These are phyloP conservation scores for Tychaedon coryphoeus DNA, from an alignment of 2,113 vertebrate genomes.

Conservation along the genomic window DNA sequence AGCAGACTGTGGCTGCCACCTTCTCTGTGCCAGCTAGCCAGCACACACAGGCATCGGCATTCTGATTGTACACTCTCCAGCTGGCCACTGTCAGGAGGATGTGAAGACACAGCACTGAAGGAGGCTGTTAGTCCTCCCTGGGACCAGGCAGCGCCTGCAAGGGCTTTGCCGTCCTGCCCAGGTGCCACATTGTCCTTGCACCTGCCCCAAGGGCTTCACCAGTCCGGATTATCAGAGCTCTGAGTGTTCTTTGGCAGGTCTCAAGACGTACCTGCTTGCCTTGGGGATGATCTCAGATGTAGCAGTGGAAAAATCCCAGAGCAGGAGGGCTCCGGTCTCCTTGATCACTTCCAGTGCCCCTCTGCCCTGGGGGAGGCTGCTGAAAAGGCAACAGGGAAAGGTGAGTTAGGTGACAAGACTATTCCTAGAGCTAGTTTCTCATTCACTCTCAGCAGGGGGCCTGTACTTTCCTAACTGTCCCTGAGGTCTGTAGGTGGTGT, in stretches of 20 bases:
- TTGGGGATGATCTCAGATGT: slow-evolving; percentile 62
- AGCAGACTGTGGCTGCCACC: slow-evolving; percentile 1
- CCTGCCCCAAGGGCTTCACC: not conserved
- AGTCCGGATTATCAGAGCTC: not conserved
- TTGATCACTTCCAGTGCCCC: slow-evolving; percentile 57
- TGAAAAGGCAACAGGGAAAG: slow-evolving; percentile 56
- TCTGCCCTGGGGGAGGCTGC: slow-evolving; percentile 57
- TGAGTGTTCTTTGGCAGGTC: slow-evolving; percentile 66
- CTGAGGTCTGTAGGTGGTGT: slow-evolving; percentile 31
- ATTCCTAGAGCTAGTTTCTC: slow-evolving; percentile 51
- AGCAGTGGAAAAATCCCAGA: slow-evolving; percentile 63
- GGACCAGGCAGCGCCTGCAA: not conserved
- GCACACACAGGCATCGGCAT: not conserved
- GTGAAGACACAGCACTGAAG: not conserved
- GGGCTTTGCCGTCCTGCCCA: not conserved
- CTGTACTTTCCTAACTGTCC: slow-evolving; percentile 50
- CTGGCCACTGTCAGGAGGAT: not conserved
- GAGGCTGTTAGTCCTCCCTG: not conserved
- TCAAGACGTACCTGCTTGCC: slow-evolving; percentile 61
- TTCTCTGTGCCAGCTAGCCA: not conserved
- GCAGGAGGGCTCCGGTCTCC: slow-evolving; percentile 52
- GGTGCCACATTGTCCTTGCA: not conserved
- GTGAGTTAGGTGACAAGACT: slow-evolving; percentile 59
- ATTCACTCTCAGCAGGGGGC: not conserved
- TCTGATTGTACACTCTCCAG: not conserved